Evolutionary conservation across 1,140 invertebrate species (phyloP).

Genomic region (Drosophila repleta): DNA sequence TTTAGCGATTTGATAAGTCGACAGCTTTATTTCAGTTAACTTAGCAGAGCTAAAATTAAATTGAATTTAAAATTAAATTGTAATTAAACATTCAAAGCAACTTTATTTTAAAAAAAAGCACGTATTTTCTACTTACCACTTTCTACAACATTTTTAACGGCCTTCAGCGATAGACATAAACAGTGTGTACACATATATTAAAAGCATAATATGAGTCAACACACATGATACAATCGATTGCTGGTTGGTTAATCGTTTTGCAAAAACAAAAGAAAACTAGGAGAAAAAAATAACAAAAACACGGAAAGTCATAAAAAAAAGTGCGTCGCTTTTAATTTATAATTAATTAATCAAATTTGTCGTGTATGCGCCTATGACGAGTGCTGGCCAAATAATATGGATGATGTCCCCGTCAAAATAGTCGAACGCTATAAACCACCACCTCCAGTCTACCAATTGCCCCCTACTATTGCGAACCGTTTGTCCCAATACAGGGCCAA

Average conservation of each 20-base stretch:
- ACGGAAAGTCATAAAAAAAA: conserved; percentile 32
- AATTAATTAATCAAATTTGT: conserved; percentile 60
- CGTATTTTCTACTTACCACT: background rate
- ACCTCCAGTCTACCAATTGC: conserved; percentile 79
- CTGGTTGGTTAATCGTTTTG: conserved; percentile 19
- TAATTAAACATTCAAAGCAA: no score
- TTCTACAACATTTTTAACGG: background rate
- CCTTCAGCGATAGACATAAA: background rate
- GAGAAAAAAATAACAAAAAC: conserved; percentile 44
- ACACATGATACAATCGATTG: conserved; percentile 25
- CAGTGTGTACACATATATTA: conserved; percentile 31
- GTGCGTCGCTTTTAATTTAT: conserved; percentile 35
- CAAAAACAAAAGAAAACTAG: conserved; percentile 67
- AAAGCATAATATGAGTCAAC: conserved; percentile 5
- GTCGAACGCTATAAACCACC: conserved; percentile 93
- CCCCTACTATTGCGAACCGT: conserved; percentile 85
- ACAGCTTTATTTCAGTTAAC: background rate
- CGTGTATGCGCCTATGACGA: conserved; percentile 58
- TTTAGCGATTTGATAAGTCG: background rate
- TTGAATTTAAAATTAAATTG: no score
- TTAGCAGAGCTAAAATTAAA: no score
- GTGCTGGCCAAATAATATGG: conserved; percentile 85
- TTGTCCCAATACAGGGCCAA: conserved; percentile 87
- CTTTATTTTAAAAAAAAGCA: no score
- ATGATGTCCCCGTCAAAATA: conserved; percentile 94